Evolutionary conservation across 1,140 invertebrate genomes (phyloP), one percentile per base, ranked within the genome.

Genomic region (Nixonia krombeini): DNA sequence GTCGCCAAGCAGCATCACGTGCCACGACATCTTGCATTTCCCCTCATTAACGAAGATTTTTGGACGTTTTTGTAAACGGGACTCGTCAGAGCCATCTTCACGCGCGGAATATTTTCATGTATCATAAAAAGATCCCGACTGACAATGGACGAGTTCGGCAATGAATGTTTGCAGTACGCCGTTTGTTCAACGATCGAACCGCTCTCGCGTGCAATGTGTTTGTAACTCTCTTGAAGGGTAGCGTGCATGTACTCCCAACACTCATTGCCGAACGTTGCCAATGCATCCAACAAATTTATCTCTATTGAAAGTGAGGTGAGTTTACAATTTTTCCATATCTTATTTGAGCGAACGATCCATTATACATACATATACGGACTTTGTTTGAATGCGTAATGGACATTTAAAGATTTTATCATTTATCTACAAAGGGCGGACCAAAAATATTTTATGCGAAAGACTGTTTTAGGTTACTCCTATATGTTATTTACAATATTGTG

Each of bases 21-120:
- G 59, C 58, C 66, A 63, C 46, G 59, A 40, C 66, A 56, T 64
- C 50, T 58, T 53, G 57, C 53, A 55, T 55, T 59, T 44, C 42
- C 46, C 46, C 51, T n/a, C 16, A 68, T 23, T 35, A 1, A 35
- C 7, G 10, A 35, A 1, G 25, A 46, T 44, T 58, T 55, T 53
- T 49, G 66, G 51, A 55, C 50, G 55, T 59, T 70, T 59, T 45
- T 35, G 46, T 29, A 9, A 64, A 64, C 55, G 55, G 46, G 38
- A 12, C 40, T 53, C 35, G 61, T 28, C 33, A 57, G 53, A 52
- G 51, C 13, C 21, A 2, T 40, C 41, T 65, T 65, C 52, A 31
- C 61, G 59, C 59, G 51, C 61, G 53, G 51, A 41, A 68, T 58
- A 62, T 45, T 31, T 45, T 31, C 5, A 45, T 31, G 26, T 40